Evolutionary conservation across 2,888 invertebrate species (phyloP).

Genomic region (Drosophila monieri): DNA sequence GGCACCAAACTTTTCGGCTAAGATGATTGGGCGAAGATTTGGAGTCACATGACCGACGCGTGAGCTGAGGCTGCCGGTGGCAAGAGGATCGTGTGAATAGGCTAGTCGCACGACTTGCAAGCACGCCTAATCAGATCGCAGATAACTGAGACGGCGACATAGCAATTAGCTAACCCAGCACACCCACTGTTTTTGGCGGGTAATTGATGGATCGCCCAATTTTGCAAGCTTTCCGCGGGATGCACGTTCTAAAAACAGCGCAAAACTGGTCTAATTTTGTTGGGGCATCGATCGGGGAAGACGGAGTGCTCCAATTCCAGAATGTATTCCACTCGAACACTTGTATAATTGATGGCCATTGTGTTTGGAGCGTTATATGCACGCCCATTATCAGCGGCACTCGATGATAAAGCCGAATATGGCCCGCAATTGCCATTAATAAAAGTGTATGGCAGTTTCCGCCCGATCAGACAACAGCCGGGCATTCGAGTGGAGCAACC

Average conservation of each 20-base stretch:
- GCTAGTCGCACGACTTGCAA: conserved; percentile 59
- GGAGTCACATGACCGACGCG: conserved; percentile 71
- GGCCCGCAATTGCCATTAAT: conserved; percentile 67
- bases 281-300: conserved; percentile 5
- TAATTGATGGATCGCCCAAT: conserved; percentile 38
- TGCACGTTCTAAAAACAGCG: conserved; percentile 35
- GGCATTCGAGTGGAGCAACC: conserved; percentile 5
- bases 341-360: conserved; percentile 54
- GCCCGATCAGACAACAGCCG: conserved; percentile 48
- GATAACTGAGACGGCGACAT: conserved; percentile 43
- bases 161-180: conserved; percentile 21
- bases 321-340: conserved; percentile 26
- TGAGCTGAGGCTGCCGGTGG: conserved; percentile 57
- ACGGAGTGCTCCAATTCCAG: conserved; percentile 21
- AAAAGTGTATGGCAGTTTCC: conserved; percentile 64
- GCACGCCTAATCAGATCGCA: conserved; percentile 61
- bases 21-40: conserved; percentile 6
- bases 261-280: conserved; percentile 29
- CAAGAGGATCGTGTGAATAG: conserved; percentile 70
- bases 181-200: conserved; percentile 1
- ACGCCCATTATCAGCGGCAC: conserved; percentile 36
- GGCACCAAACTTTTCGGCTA: conserved; percentile 21
- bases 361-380: conserved; percentile 42
- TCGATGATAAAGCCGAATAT: conserved; percentile 62
- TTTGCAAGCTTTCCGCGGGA: neutral